A percentile compares a stretch with the other conserved stretches of the same genome.
Evolutionary conservation across 2,797 vertebrate genomes (phyloP).

Genomic region (Pelobates cultripes): DNA sequence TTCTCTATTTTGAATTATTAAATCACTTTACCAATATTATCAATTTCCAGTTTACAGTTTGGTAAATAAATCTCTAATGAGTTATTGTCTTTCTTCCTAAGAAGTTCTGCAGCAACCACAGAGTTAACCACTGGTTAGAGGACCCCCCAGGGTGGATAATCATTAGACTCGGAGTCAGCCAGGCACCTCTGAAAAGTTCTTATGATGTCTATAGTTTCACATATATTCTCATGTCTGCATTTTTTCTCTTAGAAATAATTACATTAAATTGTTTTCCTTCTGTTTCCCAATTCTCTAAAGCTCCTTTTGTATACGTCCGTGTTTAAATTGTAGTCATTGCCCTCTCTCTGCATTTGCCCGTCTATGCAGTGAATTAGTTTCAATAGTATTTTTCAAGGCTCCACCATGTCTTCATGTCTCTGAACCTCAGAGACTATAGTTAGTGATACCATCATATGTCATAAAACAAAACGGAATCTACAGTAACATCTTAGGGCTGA

Average conservation of each 20-base stretch:
- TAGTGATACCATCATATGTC: neutral
- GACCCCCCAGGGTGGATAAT: neutral
- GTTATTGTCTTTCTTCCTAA: neutral
- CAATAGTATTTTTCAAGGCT: neutral
- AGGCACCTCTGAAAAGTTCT: constrained; percentile 22
- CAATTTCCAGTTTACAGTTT: no score
- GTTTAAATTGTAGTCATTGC: constrained; percentile 32
- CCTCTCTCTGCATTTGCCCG: constrained; percentile 21
- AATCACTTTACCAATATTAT: no score
- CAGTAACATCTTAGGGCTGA: neutral
- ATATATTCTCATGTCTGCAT: constrained; percentile 37
- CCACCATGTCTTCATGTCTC: neutral
- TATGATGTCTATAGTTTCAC: constrained; percentile 29
- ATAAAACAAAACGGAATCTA: neutral
- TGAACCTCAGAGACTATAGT: neutral
- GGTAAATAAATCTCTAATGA: no score
- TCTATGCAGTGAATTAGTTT: constrained; percentile 22
- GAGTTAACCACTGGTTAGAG: neutral
- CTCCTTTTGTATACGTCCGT: constrained; percentile 7
- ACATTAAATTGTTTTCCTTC: constrained; percentile 47
- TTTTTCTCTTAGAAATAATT: constrained; percentile 36
- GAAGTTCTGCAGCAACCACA: neutral
- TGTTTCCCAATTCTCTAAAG: constrained; percentile 18
- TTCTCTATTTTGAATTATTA: no score
- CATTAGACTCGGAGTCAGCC: neutral